Percentiles rank a stretch among this genome's conserved stretches.
Conservation (phyloP, 2,888 invertebrate genomes). For the Frankliniella fusca region DNA sequence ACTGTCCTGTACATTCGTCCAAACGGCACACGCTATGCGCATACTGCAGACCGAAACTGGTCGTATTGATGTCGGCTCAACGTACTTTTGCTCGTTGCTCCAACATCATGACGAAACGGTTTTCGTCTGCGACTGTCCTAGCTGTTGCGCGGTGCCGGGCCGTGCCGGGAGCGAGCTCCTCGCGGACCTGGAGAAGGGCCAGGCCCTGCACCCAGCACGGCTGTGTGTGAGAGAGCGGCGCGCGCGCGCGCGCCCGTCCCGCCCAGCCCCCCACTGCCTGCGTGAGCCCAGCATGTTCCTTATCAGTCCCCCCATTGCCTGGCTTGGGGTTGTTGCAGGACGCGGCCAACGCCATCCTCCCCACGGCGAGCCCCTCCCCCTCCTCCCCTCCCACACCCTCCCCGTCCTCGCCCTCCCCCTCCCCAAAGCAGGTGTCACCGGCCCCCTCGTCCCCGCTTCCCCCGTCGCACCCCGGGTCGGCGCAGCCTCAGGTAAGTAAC, state of each 20-base stretch:
- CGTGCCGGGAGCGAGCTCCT: neutral
- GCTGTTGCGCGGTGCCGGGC: neutral
- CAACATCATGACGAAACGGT: too few species aligned
- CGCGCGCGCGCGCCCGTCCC: neutral
- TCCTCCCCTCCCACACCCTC: slow-evolving; percentile 44
- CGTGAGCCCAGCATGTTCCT: neutral
- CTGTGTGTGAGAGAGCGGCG: neutral
- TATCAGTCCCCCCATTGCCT: neutral
- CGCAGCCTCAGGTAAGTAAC: neutral
- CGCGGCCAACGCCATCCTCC: slow-evolving; percentile 51
- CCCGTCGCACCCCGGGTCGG: slow-evolving; percentile 36
- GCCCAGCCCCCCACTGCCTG: too few species aligned
- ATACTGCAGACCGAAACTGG: too few species aligned
- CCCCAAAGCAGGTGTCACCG: slow-evolving; percentile 32
- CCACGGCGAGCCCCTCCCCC: slow-evolving; percentile 49
- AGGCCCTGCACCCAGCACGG: too few species aligned
- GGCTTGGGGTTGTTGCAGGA: slow-evolving; percentile 33
- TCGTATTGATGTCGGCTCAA: too few species aligned
- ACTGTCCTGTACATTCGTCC: too few species aligned
- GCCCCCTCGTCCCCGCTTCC: slow-evolving; percentile 34
- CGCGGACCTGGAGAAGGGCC: neutral
- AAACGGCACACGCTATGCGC: too few species aligned
- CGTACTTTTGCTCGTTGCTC: too few species aligned
- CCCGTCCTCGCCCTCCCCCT: slow-evolving; percentile 28
- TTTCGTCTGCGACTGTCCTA: neutral